Evolutionary conservation across 37 sponge, comb jelly and placozoan species (phyloP), one percentile per base, ranked within the genome.

Genomic region (Ephydatia muelleri): DNA sequence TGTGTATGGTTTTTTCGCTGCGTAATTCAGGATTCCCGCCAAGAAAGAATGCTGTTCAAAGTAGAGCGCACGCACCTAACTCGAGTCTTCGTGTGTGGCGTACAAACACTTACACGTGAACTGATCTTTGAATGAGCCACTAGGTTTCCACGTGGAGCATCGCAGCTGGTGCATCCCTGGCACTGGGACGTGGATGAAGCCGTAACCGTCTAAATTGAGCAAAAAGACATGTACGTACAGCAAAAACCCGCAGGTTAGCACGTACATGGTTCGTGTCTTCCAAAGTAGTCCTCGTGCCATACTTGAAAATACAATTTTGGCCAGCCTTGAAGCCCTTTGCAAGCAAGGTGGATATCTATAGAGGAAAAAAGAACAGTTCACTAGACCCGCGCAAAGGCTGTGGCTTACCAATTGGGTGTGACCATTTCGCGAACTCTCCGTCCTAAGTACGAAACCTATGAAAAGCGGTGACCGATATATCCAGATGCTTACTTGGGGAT

Each of bases 241-340:
- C 23, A 19, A 19, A 76, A 30, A n/a, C 21, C 23, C 0, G 67
- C 97, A 97, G 5, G 70, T 65, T 96, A 96, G 38, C 97, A 98
- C 91, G 68, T 79, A 91, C 95, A 95, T 26, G 96, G 86, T 71
- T 96, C 95, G 81, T 89, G 85, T 80, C 95, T 73, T 1, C 99
- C 99, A 85, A 92, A 96, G 29, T 93, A 68, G 49, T 95, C 95
- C 72, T 98, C 95, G 77, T 92, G 88, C 88, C 86, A 96, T 6
- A 98, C 99, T 84, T 96, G 88, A 69, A 95, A 84, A 37, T 75
- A 75, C 2, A 98, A 36, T 76, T 94, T 98, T 25, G 99, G 99
- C 99, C 99, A 98, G 19, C 97, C 99, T 68, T 98, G 97, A 1
- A 98, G 77, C 1, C 95, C 97, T 83, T 94, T 94, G 25, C 87